Conservation (phyloP, 2,113 vertebrate species). For the Spheniscus mendiculus region DNA sequence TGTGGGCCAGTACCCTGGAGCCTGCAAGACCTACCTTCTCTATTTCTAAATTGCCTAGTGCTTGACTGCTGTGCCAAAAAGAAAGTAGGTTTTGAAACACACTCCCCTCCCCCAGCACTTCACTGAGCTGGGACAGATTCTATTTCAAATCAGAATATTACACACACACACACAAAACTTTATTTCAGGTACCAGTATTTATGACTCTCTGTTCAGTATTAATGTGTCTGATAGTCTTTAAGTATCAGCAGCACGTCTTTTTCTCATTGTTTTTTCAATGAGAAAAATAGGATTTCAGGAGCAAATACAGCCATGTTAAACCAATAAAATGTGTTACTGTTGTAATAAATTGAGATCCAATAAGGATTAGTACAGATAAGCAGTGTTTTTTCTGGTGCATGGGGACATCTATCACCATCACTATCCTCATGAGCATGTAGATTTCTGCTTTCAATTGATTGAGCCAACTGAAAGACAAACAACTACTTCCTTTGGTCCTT, state of each 20-base stretch:
- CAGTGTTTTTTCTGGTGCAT: background rate
- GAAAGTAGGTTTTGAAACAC: background rate
- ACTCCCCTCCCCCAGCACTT: background rate
- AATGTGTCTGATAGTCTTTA: background rate
- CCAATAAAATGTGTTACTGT: background rate
- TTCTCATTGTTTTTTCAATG: background rate
- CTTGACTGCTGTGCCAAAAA: background rate
- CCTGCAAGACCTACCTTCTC: background rate
- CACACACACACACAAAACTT: background rate
- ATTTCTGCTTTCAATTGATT: slow-evolving; percentile 34
- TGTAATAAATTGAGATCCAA: slow-evolving; percentile 42
- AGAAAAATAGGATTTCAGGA: background rate
- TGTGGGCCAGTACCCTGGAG: background rate
- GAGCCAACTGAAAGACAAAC: slow-evolving; percentile 25
- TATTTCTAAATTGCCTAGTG: background rate
- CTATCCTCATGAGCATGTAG: background rate
- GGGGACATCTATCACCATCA: background rate
- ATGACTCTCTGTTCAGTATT: background rate
- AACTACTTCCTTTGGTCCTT: background rate
- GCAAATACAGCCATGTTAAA: background rate
- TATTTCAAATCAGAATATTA: background rate
- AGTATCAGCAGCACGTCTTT: background rate
- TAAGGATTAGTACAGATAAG: slow-evolving; percentile 2
- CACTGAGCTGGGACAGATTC: background rate
- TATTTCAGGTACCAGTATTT: background rate